A percentile compares a stretch with the other conserved stretches of the same genome.
These are phyloP conservation scores for Eulemur coronatus DNA, from an alignment of 2,797 vertebrate genomes.

Conservation along the genomic window DNA sequence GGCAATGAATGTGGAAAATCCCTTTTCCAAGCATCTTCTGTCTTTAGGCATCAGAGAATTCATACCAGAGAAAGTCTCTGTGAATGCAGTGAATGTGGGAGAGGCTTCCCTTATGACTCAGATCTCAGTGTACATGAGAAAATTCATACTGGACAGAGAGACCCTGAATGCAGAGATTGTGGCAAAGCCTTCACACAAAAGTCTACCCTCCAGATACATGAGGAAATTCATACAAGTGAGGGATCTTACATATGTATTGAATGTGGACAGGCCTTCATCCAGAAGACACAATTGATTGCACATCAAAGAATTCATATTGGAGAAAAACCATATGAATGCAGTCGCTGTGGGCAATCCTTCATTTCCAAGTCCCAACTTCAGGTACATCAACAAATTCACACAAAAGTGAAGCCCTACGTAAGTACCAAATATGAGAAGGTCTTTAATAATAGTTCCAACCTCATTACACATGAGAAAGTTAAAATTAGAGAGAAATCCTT, in stretches of 20 bases:
- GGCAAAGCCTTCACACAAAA: constrained; percentile 78
- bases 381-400: constrained; percentile 66
- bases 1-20: constrained; percentile 42
- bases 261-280: constrained; percentile 76
- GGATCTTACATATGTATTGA: constrained; percentile 74
- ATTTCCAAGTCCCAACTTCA: constrained; percentile 72
- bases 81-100: not conserved
- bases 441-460: constrained; percentile 36
- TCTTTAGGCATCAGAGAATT: not conserved
- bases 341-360: constrained; percentile 69
- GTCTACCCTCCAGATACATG: constrained; percentile 76
- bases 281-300: constrained; percentile 75
- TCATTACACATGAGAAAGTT: constrained; percentile 47
- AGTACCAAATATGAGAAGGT: constrained; percentile 34
- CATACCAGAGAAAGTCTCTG: not conserved
- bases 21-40: not conserved
- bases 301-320: constrained; percentile 76
- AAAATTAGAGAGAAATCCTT: constrained; percentile 69
- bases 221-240: constrained; percentile 78
- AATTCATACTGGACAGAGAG: constrained; percentile 77
- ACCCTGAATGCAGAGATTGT: constrained; percentile 65
- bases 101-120: constrained; percentile 73
- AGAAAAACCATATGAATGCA: constrained; percentile 71
- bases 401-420: constrained; percentile 15
- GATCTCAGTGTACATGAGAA: constrained; percentile 76